Evolutionary conservation across 2,113 vertebrate genomes (phyloP), one percentile per base, ranked within the genome.

Genomic region (Campylomormyrus numenius): DNA sequence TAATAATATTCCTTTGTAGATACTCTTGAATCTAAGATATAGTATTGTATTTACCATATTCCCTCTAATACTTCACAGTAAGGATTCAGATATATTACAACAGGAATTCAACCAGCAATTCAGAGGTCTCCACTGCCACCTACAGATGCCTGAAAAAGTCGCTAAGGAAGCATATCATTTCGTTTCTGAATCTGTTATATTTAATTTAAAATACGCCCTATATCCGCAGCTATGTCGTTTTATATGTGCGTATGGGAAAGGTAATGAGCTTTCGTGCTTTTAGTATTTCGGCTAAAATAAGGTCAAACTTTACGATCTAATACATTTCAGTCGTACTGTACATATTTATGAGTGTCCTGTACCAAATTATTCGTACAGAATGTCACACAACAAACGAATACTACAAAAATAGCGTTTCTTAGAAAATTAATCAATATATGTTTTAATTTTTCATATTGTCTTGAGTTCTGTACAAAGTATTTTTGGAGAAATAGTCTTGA

Each of bases 81-180:
- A 77, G 70, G 70, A 17, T 74, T 74, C 66, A 19, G 77, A 83
- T 21, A 45, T 46, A 48, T 46, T 46, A 45, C 45, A 85, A n/a
- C 17, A 46, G 45, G 45, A 46, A 85, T 45, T 48, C 74, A 48
- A 85, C 83, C 42, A 85, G 3, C 42, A 24, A 53, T 83, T 52
- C 8, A 19, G 74, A 93, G 66, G 87, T 89, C 92, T 92, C 85
- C 88, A 92, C 90, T 91, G 92, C 91, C 92, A 92, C 88, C 93
- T 93, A 92, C 90, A 91, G 93, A 74, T 56, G 24, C 74, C 42
- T 89, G 7, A 80, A 19, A 42, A 80, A 80, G 31, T 80, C 17
- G 35, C 74, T 42, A 80, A 42, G 74, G 74, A 19, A 17, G 74
- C 31, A 70, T 70, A 70, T 62, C 0, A 9, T 70, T 31, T 31